Conservation (phyloP, 1,140 invertebrate genomes). For the Pseudomyrmex concolor region DNA sequence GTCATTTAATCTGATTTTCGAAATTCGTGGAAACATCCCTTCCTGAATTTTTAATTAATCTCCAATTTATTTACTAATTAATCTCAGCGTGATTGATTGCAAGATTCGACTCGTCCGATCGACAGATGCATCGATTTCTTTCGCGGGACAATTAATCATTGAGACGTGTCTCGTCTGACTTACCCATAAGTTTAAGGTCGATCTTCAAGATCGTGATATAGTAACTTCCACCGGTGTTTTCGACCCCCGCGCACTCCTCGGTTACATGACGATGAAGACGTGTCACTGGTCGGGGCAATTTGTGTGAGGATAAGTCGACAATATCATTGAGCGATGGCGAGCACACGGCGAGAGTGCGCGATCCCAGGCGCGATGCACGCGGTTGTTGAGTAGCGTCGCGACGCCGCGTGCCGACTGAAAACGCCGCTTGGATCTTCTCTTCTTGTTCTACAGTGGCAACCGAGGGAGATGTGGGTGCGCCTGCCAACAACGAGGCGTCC, state of each 20-base stretch:
- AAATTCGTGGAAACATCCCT: too few species aligned
- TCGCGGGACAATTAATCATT: not conserved
- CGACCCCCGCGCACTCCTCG: not conserved
- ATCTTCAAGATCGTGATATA: not conserved
- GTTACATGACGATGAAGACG: not conserved
- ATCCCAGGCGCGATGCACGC: not conserved
- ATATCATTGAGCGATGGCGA: slow-evolving; percentile 1
- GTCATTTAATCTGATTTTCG: too few species aligned
- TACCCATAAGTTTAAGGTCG: slow-evolving; percentile 2
- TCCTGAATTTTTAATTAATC: too few species aligned
- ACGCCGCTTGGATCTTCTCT: slow-evolving; percentile 44
- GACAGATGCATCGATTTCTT: too few species aligned
- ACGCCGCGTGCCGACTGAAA: slow-evolving; percentile 80
- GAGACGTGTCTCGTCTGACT: not conserved
- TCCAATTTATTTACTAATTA: too few species aligned
- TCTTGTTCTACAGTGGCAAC: slow-evolving; percentile 34
- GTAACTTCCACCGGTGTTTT: not conserved
- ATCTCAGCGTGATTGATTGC: too few species aligned
- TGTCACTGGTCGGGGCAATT: not conserved
- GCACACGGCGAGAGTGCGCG: not conserved
- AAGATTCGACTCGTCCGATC: too few species aligned
- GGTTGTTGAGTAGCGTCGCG: slow-evolving; percentile 68
- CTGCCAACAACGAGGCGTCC: slow-evolving; percentile 48
- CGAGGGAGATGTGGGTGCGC: slow-evolving; percentile 62
- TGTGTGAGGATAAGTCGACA: not conserved